Evolutionary conservation across 1,140 invertebrate species (phyloP).

Genomic region (Cydia splendana): DNA sequence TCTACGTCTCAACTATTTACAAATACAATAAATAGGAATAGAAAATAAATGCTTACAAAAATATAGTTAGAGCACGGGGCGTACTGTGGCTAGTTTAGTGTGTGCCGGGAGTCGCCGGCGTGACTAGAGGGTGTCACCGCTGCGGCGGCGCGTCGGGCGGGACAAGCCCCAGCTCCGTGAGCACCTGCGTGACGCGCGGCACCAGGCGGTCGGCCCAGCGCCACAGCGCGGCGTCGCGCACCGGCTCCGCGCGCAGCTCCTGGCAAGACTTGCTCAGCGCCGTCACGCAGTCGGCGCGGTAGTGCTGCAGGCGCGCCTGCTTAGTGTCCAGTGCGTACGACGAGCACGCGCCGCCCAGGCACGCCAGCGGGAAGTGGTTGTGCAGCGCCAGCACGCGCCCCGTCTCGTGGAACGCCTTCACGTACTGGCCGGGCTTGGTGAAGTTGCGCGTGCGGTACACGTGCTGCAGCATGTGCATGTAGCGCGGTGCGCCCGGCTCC

Average conservation of each 20-base stretch:
- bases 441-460: conserved; percentile 94
- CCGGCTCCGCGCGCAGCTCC: conserved; percentile 89
- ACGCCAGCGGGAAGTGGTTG: conserved; percentile 96
- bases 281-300: conserved; percentile 94
- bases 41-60: conserved; percentile 25
- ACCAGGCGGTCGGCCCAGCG: conserved; percentile 90
- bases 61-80: conserved; percentile 15
- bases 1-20: conserved; percentile 14
- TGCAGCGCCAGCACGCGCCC: conserved; percentile 93
- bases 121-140: conserved; percentile 51
- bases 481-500: conserved; percentile 91
- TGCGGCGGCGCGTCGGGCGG: conserved; percentile 49
- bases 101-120: conserved; percentile 31
- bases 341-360: conserved; percentile 91
- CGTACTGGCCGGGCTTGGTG: conserved; percentile 95
- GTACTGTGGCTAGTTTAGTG: conserved; percentile 1
- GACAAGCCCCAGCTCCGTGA: conserved; percentile 88
- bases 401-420: conserved; percentile 97
- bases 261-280: conserved; percentile 92
- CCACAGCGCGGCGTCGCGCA: conserved; percentile 94
- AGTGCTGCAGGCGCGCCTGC: conserved; percentile 95
- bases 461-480: conserved; percentile 97
- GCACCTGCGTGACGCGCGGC: conserved; percentile 84
- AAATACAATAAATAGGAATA: conserved; percentile 33
- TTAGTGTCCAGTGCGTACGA: conserved; percentile 91